Conservation (phyloP, 2,888 invertebrate species). For the Nomada flava region DNA sequence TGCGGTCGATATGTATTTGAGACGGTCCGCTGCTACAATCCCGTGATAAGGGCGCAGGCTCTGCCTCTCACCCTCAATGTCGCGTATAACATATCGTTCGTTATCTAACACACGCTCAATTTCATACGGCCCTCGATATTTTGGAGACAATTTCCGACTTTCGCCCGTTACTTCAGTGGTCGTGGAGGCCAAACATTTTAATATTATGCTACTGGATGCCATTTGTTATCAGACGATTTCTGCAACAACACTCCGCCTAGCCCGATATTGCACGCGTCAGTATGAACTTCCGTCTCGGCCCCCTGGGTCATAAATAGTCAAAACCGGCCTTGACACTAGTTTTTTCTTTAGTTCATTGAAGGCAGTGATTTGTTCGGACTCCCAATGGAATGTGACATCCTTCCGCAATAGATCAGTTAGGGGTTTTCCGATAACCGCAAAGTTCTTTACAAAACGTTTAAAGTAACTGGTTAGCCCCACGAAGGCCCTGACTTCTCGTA, state of each 20-base stretch:
- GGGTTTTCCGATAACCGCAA: slow-evolving; percentile 7
- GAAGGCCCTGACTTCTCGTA: not conserved
- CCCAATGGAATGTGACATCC: not conserved
- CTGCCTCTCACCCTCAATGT: slow-evolving; percentile 7
- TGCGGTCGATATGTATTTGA: too few relatives aligned
- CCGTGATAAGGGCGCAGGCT: slow-evolving; percentile 49
- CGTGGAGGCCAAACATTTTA: slow-evolving; percentile 63
- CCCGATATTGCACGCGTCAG: slow-evolving; percentile 16
- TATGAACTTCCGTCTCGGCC: slow-evolving; percentile 21
- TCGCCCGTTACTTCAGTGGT: slow-evolving; percentile 41
- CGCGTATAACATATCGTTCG: not conserved
- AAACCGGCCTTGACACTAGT: not conserved
- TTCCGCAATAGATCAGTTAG: slow-evolving; percentile 20
- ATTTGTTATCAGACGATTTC: not conserved
- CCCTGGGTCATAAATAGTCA: not conserved
- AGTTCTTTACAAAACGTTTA: slow-evolving; percentile 20
- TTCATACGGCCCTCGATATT: slow-evolving; percentile 12
- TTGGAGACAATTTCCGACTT: not conserved
- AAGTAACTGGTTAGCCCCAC: slow-evolving; percentile 19
- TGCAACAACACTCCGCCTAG: slow-evolving; percentile 4
- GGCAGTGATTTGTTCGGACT: not conserved
- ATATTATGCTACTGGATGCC: slow-evolving; percentile 41
- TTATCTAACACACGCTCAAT: not conserved
- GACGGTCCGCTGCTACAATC: not conserved
- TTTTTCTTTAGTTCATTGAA: not conserved